Evolutionary conservation across 37 sponge, comb jelly and placozoan genomes (phyloP).

Genomic region (Halichondria panicea): DNA sequence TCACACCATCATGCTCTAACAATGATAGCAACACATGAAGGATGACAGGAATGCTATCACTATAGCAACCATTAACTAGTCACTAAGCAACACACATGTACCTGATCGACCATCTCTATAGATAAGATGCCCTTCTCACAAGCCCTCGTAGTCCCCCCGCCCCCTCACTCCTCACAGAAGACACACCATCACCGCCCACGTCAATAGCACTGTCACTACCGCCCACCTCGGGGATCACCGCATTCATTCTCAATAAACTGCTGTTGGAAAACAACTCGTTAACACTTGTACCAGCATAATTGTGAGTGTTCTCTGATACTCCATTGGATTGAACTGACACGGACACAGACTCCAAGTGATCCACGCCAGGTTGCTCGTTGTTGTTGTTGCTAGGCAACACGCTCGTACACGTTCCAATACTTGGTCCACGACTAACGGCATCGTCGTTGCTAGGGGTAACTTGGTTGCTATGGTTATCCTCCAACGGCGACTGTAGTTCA

Average conservation of each 20-base stretch:
- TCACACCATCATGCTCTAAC: background rate
- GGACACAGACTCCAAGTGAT: slow-evolving; percentile 6
- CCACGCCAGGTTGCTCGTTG: background rate
- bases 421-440: background rate
- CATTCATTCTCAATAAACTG: slow-evolving; percentile 46
- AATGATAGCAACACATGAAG: background rate
- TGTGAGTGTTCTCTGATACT: slow-evolving; percentile 41
- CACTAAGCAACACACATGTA: background rate
- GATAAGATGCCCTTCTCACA: slow-evolving; percentile 16
- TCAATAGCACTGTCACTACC: background rate
- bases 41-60: too few relatives aligned
- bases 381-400: background rate
- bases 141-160: background rate
- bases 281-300: slow-evolving; percentile 20
- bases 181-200: background rate
- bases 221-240: slow-evolving; percentile 33
- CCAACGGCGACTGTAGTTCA: background rate
- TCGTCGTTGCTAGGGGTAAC: background rate
- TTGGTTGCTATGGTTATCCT: too few relatives aligned
- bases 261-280: slow-evolving; percentile 59
- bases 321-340: slow-evolving; percentile 41
- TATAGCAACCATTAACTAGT: too few relatives aligned
- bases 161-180: background rate
- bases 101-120: slow-evolving; percentile 37
- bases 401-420: background rate